A percentile compares a stretch with the other conserved stretches of the same genome.
Evolutionary conservation across 1,140 invertebrate genomes (phyloP).

Genomic region (Trichonephila clavata): DNA sequence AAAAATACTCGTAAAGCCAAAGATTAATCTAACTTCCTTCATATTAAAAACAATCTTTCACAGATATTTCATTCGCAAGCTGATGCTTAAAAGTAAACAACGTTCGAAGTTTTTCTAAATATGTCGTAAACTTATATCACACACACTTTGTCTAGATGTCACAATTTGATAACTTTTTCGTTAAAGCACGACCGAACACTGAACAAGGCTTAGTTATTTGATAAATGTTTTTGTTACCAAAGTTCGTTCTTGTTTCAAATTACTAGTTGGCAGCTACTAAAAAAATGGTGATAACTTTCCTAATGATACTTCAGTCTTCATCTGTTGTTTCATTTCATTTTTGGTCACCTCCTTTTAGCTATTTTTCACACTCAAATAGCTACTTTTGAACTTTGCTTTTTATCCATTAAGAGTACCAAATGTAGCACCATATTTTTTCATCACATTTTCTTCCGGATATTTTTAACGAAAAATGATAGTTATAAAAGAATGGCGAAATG

Average conservation of each 20-base stretch:
- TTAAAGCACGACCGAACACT: background rate
- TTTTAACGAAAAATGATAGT: background rate
- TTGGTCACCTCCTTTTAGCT: background rate
- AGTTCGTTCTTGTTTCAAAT: slow-evolving; percentile 27
- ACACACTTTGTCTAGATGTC: background rate
- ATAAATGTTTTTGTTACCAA: slow-evolving; percentile 16
- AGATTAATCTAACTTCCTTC: background rate
- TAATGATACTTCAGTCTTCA: background rate
- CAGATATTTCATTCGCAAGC: background rate
- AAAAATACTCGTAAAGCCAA: background rate
- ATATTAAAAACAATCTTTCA: background rate
- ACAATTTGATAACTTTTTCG: slow-evolving; percentile 9
- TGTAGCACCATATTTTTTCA: slow-evolving; percentile 10
- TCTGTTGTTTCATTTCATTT: slow-evolving; percentile 17
- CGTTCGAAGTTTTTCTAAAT: background rate
- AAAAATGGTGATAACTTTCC: slow-evolving; percentile 15
- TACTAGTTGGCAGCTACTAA: background rate
- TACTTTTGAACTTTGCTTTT: background rate
- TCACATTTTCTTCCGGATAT: background rate
- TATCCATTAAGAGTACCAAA: background rate
- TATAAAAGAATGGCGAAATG: background rate
- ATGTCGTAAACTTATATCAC: background rate
- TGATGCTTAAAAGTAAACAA: background rate
- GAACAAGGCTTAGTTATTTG: background rate
- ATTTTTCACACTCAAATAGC: slow-evolving; percentile 3